Base-by-base conservation (phyloP, 2,888 invertebrate species). In the Sicus ferrugineus region DNA sequence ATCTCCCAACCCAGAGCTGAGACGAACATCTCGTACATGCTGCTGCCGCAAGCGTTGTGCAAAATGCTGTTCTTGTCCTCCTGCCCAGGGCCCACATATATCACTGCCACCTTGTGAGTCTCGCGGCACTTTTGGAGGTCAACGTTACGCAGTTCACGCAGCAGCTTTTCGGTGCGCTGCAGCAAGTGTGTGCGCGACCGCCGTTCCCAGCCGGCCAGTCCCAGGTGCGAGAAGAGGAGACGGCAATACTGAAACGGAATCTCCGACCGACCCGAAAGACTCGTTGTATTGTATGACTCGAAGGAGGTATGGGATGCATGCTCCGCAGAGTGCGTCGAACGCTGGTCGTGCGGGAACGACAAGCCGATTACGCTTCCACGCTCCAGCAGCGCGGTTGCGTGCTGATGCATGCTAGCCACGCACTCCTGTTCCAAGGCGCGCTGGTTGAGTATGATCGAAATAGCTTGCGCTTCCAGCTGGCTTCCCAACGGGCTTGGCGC, bases 51-150 rank as follows among this genome's bases (percentile, higher is more conserved):
- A 46, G 92, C 90, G 84, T 99, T 99, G n/a, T 79, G 81, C 54
- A 90, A 79, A 78, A 99, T 98, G 52, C 97, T 95, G 81, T 93
- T 93, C 79, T 98, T 96, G 77, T 97, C 96, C 85, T 98, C 98
- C 83, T 99, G 99, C 0, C 98, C 98, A 59, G 93, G 92, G n/a
- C 93, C 96, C 21, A 99, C 98, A 86, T 97, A 99, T 79, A 99
- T 96, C 61, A 99, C 96, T 21, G 98, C 99, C 78, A 97, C 92
- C 86, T 98, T 97, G 86, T 97, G 97, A 0, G 96, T 95, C 83
- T 97, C 96, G 14, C 97, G 89, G 77, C 95, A 97, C 84, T 91
- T 89, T 78, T 97, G 97, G 70, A 92, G 90, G 83, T 99, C 99
- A 54, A 99, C 88, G 86, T 99, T 97, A 72, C 96, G 89, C 70